Evolutionary conservation across 1,140 invertebrate species (phyloP).

Genomic region (Rhynchophorus ferrugineus): DNA sequence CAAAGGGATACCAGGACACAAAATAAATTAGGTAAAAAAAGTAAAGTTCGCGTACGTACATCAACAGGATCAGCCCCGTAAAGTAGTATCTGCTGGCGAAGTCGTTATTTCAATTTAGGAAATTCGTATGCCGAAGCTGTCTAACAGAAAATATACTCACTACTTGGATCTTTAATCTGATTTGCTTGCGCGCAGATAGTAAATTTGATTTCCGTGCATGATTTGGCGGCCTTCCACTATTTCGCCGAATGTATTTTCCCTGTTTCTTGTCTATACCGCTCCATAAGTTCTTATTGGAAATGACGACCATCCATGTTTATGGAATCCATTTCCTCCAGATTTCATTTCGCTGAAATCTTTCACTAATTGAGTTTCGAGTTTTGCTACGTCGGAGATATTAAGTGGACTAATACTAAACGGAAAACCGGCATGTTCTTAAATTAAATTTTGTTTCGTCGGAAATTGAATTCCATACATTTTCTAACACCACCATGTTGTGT

Average conservation of each 20-base stretch:
- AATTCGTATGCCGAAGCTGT: not conserved
- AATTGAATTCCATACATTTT: too few species aligned
- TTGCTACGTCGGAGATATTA: slow-evolving; percentile 9
- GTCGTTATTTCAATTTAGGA: not conserved
- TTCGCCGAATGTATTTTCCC: slow-evolving; percentile 5
- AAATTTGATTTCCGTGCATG: slow-evolving; percentile 15
- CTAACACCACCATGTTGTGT: too few species aligned
- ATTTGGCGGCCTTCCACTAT: slow-evolving; percentile 4
- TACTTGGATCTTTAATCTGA: not conserved
- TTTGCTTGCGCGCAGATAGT: slow-evolving; percentile 1
- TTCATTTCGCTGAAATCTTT: slow-evolving; percentile 15
- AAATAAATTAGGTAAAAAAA: too few species aligned
- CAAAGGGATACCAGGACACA: too few species aligned
- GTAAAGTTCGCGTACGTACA: too few species aligned
- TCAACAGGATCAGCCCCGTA: too few species aligned
- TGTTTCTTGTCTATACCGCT: slow-evolving; percentile 4
- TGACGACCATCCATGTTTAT: slow-evolving; percentile 10
- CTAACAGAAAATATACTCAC: not conserved
- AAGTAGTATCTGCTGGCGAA: not conserved
- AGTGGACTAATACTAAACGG: too few species aligned
- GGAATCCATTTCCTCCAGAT: slow-evolving; percentile 12
- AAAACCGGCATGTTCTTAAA: too few species aligned
- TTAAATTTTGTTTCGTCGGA: too few species aligned
- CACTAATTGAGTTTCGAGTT: slow-evolving; percentile 17
- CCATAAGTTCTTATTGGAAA: slow-evolving; percentile 1